A percentile compares a stretch with the other conserved stretches of the same genome.
Evolutionary conservation across 2,113 vertebrate species (phyloP).

Genomic region (Polypterus senegalus): DNA sequence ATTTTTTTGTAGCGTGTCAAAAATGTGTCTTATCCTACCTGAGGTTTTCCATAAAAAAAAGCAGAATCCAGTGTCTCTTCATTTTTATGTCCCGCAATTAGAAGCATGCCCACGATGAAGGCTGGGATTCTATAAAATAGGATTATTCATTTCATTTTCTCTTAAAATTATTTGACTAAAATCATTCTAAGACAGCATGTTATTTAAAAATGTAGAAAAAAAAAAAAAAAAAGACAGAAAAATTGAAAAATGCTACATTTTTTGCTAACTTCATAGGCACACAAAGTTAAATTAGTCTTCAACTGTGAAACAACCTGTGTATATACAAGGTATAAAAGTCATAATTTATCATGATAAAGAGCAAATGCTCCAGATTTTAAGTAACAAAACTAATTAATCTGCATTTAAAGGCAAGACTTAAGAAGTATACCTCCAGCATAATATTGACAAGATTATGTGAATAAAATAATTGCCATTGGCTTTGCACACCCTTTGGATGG

Average conservation of each 20-base stretch:
- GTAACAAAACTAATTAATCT: too few relatives aligned
- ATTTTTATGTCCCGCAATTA: conserved; percentile 58
- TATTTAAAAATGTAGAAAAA: background rate
- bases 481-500: too few relatives aligned
- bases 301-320: background rate
- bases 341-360: too few relatives aligned
- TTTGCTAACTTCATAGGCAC: conserved; percentile 1
- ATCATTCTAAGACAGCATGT: too few relatives aligned
- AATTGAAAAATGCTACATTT: background rate
- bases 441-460: too few relatives aligned
- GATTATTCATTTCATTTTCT: too few relatives aligned
- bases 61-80: conserved; percentile 60
- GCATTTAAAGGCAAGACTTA: too few relatives aligned
- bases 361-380: too few relatives aligned
- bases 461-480: too few relatives aligned
- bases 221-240: conserved; percentile 5
- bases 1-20: background rate
- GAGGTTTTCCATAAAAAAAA: conserved; percentile 79
- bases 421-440: too few relatives aligned
- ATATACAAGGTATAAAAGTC: too few relatives aligned
- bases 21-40: conserved; percentile 48
- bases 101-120: conserved; percentile 59
- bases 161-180: too few relatives aligned
- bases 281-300: background rate
- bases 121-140: conserved; percentile 60